Evolutionary conservation across 2,113 vertebrate genomes (phyloP), one percentile per base, ranked within the genome.

Genomic region (Pampusana beccarii): DNA sequence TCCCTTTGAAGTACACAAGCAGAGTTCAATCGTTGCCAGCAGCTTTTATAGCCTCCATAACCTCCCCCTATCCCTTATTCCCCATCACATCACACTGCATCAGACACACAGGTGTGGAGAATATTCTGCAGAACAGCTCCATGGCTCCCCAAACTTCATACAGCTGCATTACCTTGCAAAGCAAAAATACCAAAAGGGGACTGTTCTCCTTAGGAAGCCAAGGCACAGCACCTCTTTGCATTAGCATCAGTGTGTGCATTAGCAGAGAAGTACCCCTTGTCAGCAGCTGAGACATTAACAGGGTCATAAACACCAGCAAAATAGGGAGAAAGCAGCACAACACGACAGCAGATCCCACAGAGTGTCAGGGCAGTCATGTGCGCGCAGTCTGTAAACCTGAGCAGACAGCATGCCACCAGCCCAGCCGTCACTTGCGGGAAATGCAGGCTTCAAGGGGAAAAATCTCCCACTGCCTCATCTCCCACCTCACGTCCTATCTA

Each of bases 351-450:
- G 48, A 46, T 51, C 33, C 26, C 26, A 10, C 40, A 53, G 29
- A 40, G 28, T 26, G 3, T 33, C 7, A 0, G 25, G 29, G 25
- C 36, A 14, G 48, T 20, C 38, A n/a, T 0, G 9, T 3, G 3
- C 4, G 5, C 10, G 16, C 8, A 11, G 54, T 16, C 56, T 36
- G 38, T 33, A 26, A 69, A 26, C 44, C 23, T 7, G n/a, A 65
- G 50, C 3, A 28, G 34, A 5, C 24, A 62, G 25, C 33, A 1
- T 29, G 28, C 67, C 21, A 54, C 48, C 70, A 66, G 40, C 51
- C 33, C 57, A 14, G 2, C 4, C 29, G 10, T 61, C 46, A 6
- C 5, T 44, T 1, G 1, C 7, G 7, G 1, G 9, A 82, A 40
- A 48, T 11, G 34, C 23, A 54, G 20, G 24, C 23, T 69, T 54